Conservation (phyloP, 1,140 invertebrate species). For the Drosophila nasuta region DNA sequence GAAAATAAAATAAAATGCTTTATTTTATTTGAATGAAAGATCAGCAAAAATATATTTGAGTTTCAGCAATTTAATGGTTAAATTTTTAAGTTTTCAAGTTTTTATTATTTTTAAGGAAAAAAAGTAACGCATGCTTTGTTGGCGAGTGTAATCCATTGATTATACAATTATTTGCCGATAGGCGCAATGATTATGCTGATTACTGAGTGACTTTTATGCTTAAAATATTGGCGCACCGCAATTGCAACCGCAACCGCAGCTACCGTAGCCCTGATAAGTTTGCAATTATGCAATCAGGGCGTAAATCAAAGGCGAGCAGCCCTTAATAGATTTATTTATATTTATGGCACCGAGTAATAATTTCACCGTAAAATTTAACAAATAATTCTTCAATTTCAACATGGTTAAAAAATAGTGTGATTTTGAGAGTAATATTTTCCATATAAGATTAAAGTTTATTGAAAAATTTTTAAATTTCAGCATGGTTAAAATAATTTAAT, state of each 20-base stretch:
- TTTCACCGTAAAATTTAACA: no score
- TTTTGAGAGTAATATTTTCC: no score
- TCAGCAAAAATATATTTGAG: no score
- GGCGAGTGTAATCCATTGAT: conserved; percentile 35
- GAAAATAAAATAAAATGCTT: not conserved
- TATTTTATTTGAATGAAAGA: not conserved
- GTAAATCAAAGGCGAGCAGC: conserved; percentile 5
- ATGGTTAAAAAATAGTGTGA: no score
- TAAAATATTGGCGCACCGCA: conserved; percentile 42
- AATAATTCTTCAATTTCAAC: no score
- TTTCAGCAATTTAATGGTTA: no score
- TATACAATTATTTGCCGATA: conserved; percentile 50
- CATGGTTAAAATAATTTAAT: no score
- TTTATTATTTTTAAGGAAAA: no score
- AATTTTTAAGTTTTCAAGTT: not conserved
- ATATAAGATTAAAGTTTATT: no score
- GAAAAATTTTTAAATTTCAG: no score
- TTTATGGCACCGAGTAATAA: no score
- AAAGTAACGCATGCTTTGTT: conserved; percentile 1
- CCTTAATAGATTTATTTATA: not conserved
- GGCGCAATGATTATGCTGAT: conserved; percentile 40
- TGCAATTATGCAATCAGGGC: conserved; percentile 29
- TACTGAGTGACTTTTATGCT: conserved; percentile 32
- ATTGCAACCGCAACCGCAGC: conserved; percentile 25
- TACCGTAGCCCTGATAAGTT: conserved; percentile 7